These are phyloP conservation scores for Neotoxoptera formosana DNA, from an alignment of 1,140 invertebrate species.

Conservation along the genomic window DNA sequence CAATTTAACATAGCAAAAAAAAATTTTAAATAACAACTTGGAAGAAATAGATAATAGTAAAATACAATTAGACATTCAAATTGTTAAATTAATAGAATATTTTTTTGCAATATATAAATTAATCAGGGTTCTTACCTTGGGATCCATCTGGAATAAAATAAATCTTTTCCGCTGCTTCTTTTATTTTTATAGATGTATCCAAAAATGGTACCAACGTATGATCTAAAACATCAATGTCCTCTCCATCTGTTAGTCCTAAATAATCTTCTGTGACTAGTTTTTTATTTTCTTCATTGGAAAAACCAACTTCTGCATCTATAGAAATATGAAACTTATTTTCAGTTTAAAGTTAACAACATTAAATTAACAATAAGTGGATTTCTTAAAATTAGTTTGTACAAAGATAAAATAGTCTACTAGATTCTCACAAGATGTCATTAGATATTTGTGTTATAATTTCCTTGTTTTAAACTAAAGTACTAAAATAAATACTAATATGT, in stretches of 20 bases:
- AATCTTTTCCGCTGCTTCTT: constrained; percentile 60
- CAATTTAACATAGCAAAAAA: no score
- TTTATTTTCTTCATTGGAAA: constrained; percentile 56
- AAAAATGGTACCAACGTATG: constrained; percentile 33
- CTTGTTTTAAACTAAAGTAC: neutral
- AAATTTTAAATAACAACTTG: neutral
- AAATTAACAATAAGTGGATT: neutral
- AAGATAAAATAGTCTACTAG: neutral
- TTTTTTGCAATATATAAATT: neutral
- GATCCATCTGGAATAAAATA: constrained; percentile 61
- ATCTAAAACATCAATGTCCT: constrained; percentile 59
- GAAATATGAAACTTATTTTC: neutral
- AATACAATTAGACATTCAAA: neutral
- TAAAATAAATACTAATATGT: neutral
- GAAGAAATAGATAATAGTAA: neutral
- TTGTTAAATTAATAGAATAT: no score
- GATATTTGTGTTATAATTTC: neutral
- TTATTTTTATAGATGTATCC: constrained; percentile 55
- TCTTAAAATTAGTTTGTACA: neutral
- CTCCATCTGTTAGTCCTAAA: constrained; percentile 58
- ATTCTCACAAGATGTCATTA: neutral
- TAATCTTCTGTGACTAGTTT: constrained; percentile 60
- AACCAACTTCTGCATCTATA: constrained; percentile 45
- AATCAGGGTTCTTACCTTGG: constrained; percentile 58
- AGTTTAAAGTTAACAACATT: neutral